Base-by-base conservation (phyloP, 1,140 invertebrate genomes). In the Calosoma granatense region DNA sequence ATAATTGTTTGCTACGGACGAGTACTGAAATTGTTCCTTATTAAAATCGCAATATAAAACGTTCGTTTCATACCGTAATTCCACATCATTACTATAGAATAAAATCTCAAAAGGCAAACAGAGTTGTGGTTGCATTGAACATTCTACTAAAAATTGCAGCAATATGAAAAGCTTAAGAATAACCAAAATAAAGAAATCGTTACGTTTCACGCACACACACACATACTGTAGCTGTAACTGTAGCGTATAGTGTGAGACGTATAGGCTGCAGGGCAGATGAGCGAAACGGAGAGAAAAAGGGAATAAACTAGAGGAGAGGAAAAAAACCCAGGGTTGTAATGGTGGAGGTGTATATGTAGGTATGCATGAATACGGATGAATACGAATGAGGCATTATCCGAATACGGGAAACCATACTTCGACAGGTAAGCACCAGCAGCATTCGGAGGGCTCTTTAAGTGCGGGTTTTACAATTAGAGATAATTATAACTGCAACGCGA, bases 401-500 rank as follows among this genome's bases (percentile, higher is more conserved):
- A 36, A 36, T 36, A 36, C 26, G 26, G 26, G 6, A 36, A 36
- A n/a, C 26, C 26, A 36, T 9, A n/a, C 26, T 36, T 36, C 26
- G 26, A 36, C 26, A 36, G 26, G 26, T 36, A 36, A 36, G 55
- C 30, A 53, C n/a, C n/a, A n/a, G n/a, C n/a, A n/a, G 60, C 22
- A 52, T 39, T 56, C 43, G 51, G 53, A 51, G 56, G 39, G 56
- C 59, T 58, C 61, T 59, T 63, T 60, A 60, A 61, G 56, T 36
- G 26, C 26, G 55, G 57, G 62, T 59, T 51, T 63, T 60, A 63
- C 62, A 65, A 65, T 65, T 65, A 65, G 64, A 63, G 63, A 65
- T 65, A 65, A 65, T 65, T 65, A 65, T 62, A 64, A 60, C 62
- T 65, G 64, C 64, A 62, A 62, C 64, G 64, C 64, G 61, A 62